Conservation (phyloP, 2,888 invertebrate species). For the Acronicta aceris region DNA sequence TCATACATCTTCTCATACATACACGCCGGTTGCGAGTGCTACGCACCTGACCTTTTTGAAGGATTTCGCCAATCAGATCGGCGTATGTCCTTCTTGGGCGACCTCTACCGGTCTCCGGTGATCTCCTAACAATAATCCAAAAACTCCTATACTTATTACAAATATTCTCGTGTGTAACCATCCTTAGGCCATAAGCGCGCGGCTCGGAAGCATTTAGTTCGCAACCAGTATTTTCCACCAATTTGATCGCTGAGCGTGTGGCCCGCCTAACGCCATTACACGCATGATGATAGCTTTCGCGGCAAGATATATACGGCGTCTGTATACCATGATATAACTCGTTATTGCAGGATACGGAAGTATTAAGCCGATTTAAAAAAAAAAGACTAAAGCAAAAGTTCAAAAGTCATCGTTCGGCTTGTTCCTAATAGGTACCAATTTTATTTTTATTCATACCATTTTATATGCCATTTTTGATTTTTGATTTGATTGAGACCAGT, state of each 20-base stretch:
- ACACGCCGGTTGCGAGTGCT: no score
- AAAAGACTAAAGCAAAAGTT: background rate
- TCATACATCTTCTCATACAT: no score
- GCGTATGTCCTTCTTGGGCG: no score
- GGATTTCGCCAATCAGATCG: no score
- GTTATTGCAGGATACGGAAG: slow-evolving; percentile 25
- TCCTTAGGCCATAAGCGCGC: background rate
- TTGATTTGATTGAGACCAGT: no score
- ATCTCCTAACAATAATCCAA: no score
- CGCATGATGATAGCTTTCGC: slow-evolving; percentile 49
- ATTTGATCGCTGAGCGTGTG: slow-evolving; percentile 56
- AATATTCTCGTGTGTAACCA: background rate
- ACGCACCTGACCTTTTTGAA: no score
- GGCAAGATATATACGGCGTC: slow-evolving; percentile 41
- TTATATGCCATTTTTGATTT: no score
- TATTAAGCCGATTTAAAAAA: slow-evolving; percentile 10
- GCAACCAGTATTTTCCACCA: slow-evolving; percentile 59
- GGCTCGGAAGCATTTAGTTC: slow-evolving; percentile 53
- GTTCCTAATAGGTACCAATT: no score
- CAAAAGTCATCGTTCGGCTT: no score
- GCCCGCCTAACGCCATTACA: slow-evolving; percentile 36
- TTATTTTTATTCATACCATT: no score
- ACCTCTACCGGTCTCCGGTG: no score
- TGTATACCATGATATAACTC: slow-evolving; percentile 4
- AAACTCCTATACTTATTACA: background rate